phyloP scores from a whole-genome alignment of 2,797 vertebrate species.

The Hephaestus fuliginosus region DNA sequence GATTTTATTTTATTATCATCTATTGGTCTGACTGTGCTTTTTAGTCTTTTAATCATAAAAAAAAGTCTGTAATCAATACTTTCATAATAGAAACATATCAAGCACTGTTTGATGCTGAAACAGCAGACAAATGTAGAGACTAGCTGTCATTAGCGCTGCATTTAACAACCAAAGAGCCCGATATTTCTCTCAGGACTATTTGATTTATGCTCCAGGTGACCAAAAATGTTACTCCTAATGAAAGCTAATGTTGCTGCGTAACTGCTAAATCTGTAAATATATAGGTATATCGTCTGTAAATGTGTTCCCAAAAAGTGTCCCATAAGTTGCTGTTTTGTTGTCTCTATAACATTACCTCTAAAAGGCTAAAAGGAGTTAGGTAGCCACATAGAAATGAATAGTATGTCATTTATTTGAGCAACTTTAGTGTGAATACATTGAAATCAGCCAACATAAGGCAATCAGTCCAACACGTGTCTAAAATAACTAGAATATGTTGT shows the following conservation, averaged over 20 bases:
- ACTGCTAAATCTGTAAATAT: too few species aligned
- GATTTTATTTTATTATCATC: background rate
- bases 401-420: background rate
- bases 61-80: background rate
- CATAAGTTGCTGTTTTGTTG: too few species aligned
- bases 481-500: background rate
- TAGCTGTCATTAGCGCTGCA: background rate
- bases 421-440: background rate
- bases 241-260: background rate
- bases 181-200: background rate
- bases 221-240: background rate
- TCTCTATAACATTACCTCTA: background rate
- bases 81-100: background rate
- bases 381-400: background rate
- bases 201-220: too few species aligned
- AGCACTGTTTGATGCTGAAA: background rate
- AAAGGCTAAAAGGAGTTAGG: background rate
- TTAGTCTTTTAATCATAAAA: background rate
- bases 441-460: constrained; percentile 1
- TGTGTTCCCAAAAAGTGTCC: background rate
- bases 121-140: background rate
- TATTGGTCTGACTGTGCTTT: background rate
- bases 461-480: background rate
- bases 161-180: background rate
- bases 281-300: too few species aligned